Base-by-base conservation (phyloP, 1,140 invertebrate species). In the Eulimnadia texana region DNA sequence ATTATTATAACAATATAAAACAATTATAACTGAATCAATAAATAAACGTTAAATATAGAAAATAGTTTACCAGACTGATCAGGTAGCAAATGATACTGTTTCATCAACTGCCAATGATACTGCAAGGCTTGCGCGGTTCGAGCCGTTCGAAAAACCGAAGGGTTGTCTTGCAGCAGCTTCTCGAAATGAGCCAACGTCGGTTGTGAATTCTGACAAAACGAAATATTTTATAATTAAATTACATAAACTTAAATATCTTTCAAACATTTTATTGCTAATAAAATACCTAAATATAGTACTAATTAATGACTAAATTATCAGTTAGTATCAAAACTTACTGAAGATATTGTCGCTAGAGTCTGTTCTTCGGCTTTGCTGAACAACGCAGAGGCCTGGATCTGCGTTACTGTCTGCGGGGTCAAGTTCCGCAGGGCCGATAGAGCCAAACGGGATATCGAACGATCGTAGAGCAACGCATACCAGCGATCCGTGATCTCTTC, bases 401-500 rank as follows among this genome's bases (percentile, higher is more conserved):
- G 81, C 9, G 85, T 80, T 29, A 95, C 83, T 52, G 92, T 76
- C 72, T 97, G 92, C 1, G 90, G 88, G 77, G 94, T 90, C 51
- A 98, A 77, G 76, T 94, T 92, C 42, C 88, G 80, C 83, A 98
- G 95, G 0, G 93, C 90, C 64, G 86, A 83, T 6, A 94, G 83
- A 23, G 93, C 90, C 50, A 95, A 81, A 66, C 90, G 80, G 11
- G 84, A 91, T 42, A 91, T 83, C 50, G 85, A 81, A 50, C 88
- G 84, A 74, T 98, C 92, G 72, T 97, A 98, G 1, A 98, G 75
- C 52, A 99, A 70, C 10, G 90, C 87, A 77, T 94, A 94, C 94
- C 94, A 98, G 61, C 95, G 80, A 63, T 93, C 88, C 69, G 96
- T 90, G 25, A 98, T 82, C 72, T 99, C 93, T 71, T 88, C 84